Conservation (phyloP, 1,140 invertebrate genomes). For the Myzus persicae region DNA sequence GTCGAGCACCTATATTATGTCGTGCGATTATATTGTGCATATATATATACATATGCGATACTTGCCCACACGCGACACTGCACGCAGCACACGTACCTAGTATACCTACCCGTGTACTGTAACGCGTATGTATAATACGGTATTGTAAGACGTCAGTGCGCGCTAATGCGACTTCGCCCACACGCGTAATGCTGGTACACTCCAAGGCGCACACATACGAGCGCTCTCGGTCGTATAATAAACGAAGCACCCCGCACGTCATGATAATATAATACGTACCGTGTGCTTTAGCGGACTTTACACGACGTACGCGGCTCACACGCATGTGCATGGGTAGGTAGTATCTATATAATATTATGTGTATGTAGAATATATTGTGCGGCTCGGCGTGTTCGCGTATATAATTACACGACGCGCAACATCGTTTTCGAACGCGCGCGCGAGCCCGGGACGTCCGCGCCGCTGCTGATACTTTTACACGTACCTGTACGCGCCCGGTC, state of each 20-base stretch:
- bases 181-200: not conserved
- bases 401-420: not conserved
- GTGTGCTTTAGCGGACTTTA: no score
- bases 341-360: no score
- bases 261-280: not conserved
- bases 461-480: no score
- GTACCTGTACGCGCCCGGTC: not conserved
- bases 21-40: not conserved
- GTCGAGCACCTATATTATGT: not conserved
- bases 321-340: no score
- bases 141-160: slow-evolving; percentile 24
- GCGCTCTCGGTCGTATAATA: not conserved
- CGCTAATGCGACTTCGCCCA: slow-evolving; percentile 29
- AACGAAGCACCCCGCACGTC: not conserved
- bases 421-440: not conserved
- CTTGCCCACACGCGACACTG: not conserved
- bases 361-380: not conserved
- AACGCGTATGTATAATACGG: not conserved
- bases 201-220: not conserved
- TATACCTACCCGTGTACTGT: not conserved
- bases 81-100: not conserved
- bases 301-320: no score
- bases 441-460: not conserved
- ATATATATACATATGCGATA: not conserved
- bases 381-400: not conserved